phyloP scores from a whole-genome alignment of 2,113 vertebrate genomes.

The Labeo rohita region DNA sequence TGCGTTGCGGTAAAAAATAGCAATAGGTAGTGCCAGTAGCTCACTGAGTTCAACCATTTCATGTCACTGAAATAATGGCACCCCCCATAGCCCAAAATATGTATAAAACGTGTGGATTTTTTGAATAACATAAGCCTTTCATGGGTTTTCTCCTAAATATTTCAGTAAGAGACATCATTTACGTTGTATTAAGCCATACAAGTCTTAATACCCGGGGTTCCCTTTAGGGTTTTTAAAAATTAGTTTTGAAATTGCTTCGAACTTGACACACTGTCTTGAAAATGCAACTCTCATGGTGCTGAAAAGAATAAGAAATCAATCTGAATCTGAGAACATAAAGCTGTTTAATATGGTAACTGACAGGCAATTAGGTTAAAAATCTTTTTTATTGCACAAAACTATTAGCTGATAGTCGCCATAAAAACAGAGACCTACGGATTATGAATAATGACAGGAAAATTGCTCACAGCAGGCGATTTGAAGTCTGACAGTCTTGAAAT shows the following conservation, averaged over 20 bases:
- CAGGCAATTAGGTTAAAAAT: not conserved
- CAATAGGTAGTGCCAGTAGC: too few relatives aligned
- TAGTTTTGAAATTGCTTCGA: not conserved
- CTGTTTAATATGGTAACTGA: not conserved
- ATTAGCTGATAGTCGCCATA: not conserved
- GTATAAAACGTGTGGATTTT: too few relatives aligned
- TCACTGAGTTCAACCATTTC: too few relatives aligned
- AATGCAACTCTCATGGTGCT: not conserved
- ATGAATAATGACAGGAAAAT: not conserved
- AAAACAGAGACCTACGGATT: not conserved
- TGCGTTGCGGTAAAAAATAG: too few relatives aligned
- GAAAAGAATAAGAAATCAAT: not conserved
- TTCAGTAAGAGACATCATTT: too few relatives aligned
- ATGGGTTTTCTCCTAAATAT: too few relatives aligned
- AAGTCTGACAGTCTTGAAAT: not conserved
- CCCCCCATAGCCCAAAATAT: too few relatives aligned
- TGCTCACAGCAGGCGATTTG: not conserved
- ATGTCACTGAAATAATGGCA: too few relatives aligned
- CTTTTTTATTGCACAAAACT: conserved; percentile 3
- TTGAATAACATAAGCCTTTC: too few relatives aligned
- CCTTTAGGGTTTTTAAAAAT: not conserved
- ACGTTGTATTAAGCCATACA: too few relatives aligned
- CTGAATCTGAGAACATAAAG: not conserved
- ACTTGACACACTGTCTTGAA: not conserved
- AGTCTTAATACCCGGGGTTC: too few relatives aligned